These are phyloP conservation scores for Cydia pomonella DNA, from an alignment of 1,140 invertebrate genomes.

Conservation along the genomic window DNA sequence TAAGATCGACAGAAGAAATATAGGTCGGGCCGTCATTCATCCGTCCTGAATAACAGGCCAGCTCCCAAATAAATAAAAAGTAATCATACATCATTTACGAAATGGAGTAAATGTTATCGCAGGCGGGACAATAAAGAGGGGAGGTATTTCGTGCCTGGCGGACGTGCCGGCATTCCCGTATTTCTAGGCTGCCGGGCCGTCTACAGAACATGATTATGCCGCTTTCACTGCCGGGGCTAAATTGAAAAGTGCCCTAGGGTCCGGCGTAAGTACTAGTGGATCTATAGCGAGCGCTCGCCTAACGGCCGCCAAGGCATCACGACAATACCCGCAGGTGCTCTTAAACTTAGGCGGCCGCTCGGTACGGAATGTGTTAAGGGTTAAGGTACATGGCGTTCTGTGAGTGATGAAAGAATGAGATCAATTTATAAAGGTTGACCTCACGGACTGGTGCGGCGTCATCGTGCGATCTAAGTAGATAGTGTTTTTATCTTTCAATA, in stretches of 20 bases:
- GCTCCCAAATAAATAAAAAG: slow-evolving; percentile 24
- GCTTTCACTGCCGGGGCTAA: neutral
- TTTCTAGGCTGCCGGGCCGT: neutral
- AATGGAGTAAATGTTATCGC: slow-evolving; percentile 31
- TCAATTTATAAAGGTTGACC: too few relatives aligned
- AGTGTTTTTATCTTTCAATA: too few relatives aligned
- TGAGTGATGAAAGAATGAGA: too few relatives aligned
- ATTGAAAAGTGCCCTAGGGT: neutral
- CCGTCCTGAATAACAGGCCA: slow-evolving; percentile 13
- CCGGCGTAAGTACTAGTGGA: neutral
- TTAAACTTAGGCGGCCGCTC: neutral
- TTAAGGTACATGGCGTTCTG: too few relatives aligned
- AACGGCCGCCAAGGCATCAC: neutral
- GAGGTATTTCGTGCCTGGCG: slow-evolving; percentile 15
- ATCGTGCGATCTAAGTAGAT: too few relatives aligned
- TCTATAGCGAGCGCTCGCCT: neutral
- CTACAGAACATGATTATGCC: neutral
- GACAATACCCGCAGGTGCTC: neutral
- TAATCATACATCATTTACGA: slow-evolving; percentile 27
- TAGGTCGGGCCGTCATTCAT: slow-evolving; percentile 18
- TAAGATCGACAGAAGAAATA: slow-evolving; percentile 23
- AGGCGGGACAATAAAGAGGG: neutral
- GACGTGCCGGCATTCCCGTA: slow-evolving; percentile 19
- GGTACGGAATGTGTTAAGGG: too few relatives aligned
- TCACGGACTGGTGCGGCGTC: too few relatives aligned